Conservation (phyloP, 2,797 vertebrate species). For the Labeo calbasu region DNA sequence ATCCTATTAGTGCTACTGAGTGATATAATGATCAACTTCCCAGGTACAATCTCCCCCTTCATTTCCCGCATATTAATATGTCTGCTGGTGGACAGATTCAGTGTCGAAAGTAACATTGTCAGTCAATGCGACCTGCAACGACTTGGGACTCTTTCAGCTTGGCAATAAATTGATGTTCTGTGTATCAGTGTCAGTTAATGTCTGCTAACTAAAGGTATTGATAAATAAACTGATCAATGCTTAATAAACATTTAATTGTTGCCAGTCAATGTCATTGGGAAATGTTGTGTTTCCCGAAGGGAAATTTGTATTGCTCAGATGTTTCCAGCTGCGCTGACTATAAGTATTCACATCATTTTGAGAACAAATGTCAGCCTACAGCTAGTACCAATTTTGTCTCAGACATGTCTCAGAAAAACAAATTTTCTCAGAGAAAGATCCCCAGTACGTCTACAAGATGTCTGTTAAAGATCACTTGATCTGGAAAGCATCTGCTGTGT, state of each 20-base stretch:
- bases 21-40: conserved; percentile 57
- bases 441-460: too few relatives aligned
- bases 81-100: conserved; percentile 21
- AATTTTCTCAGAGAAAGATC: too few relatives aligned
- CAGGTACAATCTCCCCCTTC: conserved; percentile 42
- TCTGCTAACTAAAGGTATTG: conserved; percentile 17
- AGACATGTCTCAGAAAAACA: too few relatives aligned
- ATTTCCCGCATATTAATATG: conserved; percentile 27
- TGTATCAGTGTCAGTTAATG: conserved; percentile 6
- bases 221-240: background rate
- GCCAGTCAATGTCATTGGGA: background rate
- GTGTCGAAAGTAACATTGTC: background rate
- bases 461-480: too few relatives aligned
- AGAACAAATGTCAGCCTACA: too few relatives aligned
- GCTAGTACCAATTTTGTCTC: too few relatives aligned
- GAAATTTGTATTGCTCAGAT: background rate
- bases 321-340: background rate
- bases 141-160: conserved; percentile 40
- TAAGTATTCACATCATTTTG: background rate
- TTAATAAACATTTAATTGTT: background rate
- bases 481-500: too few relatives aligned
- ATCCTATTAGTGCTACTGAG: conserved; percentile 60
- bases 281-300: background rate
- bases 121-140: background rate
- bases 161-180: conserved; percentile 24